These are phyloP conservation scores for Vidua macroura DNA, from an alignment of 2,113 vertebrate species.

Conservation along the genomic window DNA sequence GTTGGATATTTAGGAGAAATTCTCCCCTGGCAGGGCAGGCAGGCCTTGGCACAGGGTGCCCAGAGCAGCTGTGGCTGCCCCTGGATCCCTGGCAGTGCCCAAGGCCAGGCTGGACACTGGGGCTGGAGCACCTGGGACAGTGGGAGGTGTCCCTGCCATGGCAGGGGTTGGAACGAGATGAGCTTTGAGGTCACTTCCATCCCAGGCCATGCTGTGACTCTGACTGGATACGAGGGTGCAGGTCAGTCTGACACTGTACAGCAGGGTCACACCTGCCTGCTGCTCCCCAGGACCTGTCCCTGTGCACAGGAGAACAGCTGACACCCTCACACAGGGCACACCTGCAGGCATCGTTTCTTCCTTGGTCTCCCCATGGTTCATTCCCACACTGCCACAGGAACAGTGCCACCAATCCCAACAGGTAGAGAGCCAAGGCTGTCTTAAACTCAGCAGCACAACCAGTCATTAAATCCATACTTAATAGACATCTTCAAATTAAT, in stretches of 20 bases:
- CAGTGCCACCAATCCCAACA: background rate
- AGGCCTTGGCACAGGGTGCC: background rate
- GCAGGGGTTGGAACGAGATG: background rate
- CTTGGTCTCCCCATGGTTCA: background rate
- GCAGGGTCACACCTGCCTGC: background rate
- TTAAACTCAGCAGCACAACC: background rate
- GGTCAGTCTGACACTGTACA: background rate
- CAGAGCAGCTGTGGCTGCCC: background rate
- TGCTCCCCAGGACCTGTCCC: background rate
- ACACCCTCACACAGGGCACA: background rate
- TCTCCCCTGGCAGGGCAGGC: fast-evolving
- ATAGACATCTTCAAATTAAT: background rate
- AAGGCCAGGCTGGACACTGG: background rate
- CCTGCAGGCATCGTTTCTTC: background rate
- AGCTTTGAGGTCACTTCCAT: background rate
- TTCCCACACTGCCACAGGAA: background rate
- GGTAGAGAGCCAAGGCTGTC: background rate
- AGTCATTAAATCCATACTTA: background rate
- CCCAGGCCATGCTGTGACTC: background rate
- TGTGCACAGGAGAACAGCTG: background rate
- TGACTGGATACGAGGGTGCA: background rate
- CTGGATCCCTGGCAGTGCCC: background rate
- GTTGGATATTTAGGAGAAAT: background rate
- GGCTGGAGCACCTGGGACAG: background rate
- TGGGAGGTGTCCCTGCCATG: background rate